A percentile compares a stretch with the other conserved stretches of the same genome.
Conservation (phyloP, 2,113 vertebrate genomes). For the Cinclus mexicanus region DNA sequence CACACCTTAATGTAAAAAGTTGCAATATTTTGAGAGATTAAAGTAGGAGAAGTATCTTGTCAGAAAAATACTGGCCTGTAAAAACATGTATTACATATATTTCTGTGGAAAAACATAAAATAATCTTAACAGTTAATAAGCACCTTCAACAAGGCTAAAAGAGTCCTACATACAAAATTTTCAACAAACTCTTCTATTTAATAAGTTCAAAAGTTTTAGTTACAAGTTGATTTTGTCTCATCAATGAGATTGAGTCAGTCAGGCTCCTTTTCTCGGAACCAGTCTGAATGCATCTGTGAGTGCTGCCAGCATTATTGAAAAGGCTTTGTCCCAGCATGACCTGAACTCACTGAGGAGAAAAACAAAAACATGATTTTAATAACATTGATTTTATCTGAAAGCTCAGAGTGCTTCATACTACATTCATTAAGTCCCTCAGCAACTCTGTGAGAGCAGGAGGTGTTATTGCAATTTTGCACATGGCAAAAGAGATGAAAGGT, state of each 20-base stretch:
- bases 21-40: not conserved
- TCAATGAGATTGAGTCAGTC: not conserved
- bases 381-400: not conserved
- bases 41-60: not conserved
- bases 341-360: not conserved
- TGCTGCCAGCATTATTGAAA: not conserved
- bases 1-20: not conserved
- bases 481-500: not conserved
- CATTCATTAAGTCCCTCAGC: not conserved
- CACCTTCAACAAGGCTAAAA: not conserved
- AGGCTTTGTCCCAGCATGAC: not conserved
- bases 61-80: not conserved
- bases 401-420: not conserved
- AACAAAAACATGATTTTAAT: not conserved
- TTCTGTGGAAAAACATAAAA: not conserved
- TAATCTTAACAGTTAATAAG: not conserved
- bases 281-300: not conserved
- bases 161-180: not conserved
- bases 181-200: not conserved
- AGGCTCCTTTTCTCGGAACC: not conserved
- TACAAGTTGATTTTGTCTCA: not conserved
- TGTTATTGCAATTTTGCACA: not conserved
- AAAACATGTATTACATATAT: not conserved
- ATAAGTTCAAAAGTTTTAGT: not conserved
- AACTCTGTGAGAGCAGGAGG: not conserved